Evolutionary conservation across 2,797 vertebrate species (phyloP), one percentile per base, ranked within the genome.

Genomic region (Erpetoichthys calabaricus): DNA sequence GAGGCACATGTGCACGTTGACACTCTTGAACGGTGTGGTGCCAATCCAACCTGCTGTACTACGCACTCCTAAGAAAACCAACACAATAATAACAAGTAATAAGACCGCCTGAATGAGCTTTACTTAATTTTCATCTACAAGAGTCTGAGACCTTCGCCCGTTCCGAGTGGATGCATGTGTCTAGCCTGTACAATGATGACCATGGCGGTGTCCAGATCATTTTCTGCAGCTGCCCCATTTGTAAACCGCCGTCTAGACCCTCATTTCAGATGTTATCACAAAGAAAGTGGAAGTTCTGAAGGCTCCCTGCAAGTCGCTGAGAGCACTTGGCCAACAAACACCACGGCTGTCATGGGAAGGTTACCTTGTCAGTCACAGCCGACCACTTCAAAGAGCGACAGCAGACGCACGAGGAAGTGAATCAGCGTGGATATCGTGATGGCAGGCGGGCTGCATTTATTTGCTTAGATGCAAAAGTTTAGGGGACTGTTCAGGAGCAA

Each of bases 361-460:
- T 84, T 78, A 71, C 70, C 75, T 77, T 75, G 74, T 77, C 74
- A 77, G 71, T 71, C 70, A 67, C 74, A 71, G 73, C 65, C 68
- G 70, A 70, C 75, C 80, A 81, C 78, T 81, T 84, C 79, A 83
- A 85, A 84, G 80, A 66, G 41, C 42, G 53, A 63, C 62, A 70
- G 70, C 65, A 70, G 71, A 60, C 62, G 56, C 2, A 54, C 8
- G 51, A 59, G 69, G 2, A n/a, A 59, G 8, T 44, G 53, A 56
- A 44, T 65, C 58, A n/a, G 60, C 41, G 6, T 3, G 59, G 63
- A 65, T 67, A 57, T 67, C 64, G 64, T 42, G 44, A 45, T 8
- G 42, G 6, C n/a, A 44, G 8, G 45, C 49, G 54, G 3, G 44
- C n/a, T 43, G 51, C 8, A 44, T 49, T 71, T 56, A 8, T 43